Evolutionary conservation across 2,797 vertebrate genomes (phyloP), one percentile per base, ranked within the genome.

Genomic region (Cyclopterus lumpus): DNA sequence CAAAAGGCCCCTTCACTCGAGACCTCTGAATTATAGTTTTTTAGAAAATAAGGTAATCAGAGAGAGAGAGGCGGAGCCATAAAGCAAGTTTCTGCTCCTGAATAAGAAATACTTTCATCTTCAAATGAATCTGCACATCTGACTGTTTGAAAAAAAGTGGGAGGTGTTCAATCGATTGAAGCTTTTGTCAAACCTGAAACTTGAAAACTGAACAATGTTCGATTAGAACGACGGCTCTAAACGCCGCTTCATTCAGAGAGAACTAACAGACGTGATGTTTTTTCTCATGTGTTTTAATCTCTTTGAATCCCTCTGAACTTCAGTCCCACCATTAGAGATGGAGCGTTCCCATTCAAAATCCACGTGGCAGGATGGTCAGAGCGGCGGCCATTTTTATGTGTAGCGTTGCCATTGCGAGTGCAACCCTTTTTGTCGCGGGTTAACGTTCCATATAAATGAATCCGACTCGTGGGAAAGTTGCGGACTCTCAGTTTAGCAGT

Each of bases 1-100:
- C 71, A 90, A 85, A 89, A 89, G 69, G 54, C 71, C 2, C n/a
- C 71, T 86, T 87, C 88, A 83, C 60, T 69, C 36, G 5, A 81
- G 78, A 84, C 61, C 72, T 77, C 62, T 60, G 73, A 66, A 78
- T 81, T 53, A 51, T 66, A 75, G 59, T 18, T 79, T 73, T 20
- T 51, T 64, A 79, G 69, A 62, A 81, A 86, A 86, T 49, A 68
- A 86, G 71, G 82, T 89, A 82, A 75, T 51, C 48, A 85, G 73
- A 5, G 8, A 15, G 28, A 40, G 24, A 5, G 8, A 15, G 28
- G 18, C 8, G 18, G 53, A 70, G 68, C 26, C n/a, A n/a, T n/a
- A n/a, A n/a, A 64, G 46, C 51, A 26, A 30, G 44, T 67, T 74
- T 38, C 46, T 53, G 10, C 49, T 59, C 6, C 64, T 62, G 12